Evolutionary conservation across 1,140 invertebrate species (phyloP), one percentile per base, ranked within the genome.

Genomic region (Drosophila ohnishii): DNA sequence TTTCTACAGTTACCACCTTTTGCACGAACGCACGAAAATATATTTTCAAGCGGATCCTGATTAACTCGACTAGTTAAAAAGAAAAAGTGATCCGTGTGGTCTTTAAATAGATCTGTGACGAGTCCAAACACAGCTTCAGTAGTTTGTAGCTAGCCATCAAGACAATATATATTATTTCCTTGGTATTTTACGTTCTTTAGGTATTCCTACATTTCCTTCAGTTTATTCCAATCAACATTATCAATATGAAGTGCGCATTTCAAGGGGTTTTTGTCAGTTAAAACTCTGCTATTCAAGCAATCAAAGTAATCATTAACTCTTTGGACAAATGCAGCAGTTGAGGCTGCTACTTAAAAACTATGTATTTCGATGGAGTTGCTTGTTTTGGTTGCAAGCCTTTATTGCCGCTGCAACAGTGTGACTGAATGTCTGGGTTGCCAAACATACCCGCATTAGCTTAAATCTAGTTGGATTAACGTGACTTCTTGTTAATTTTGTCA

Each of bases 141-240:
- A 22, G 22, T 22, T 22, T 22, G 22, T 22, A 22, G 22, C 22
- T 2, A 22, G 22, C 22, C 22, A 22, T 22, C 22, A 22, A 22
- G 22, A 22, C 22, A 22, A 22, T 22, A 22, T 22, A 37, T 55
- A 39, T 55, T 9, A 55, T 39, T 53, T 53, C 30, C 50, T 53
- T 53, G 50, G 10, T 53, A 53, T 34, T 53, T 30, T 2, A 32
- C 10, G 50, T 53, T 16, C 10, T 14, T 14, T 22, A 53, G 13
- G 37, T 53, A 53, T 53, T 16, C 48, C 30, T 51, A 10, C 48
- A 30, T 51, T 51, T 53, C 16, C 50, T 30, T 53, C 16, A 53
- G 50, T 13, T 34, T 51, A 11, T 51, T 51, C 30, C 30, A 51
- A 34, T 14, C 22, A 25, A 47, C 25, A 47, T 47, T 53, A 11